Evolutionary conservation across 2,888 invertebrate species (phyloP), one percentile per base, ranked within the genome.

Genomic region (Ormyrus labotus): DNA sequence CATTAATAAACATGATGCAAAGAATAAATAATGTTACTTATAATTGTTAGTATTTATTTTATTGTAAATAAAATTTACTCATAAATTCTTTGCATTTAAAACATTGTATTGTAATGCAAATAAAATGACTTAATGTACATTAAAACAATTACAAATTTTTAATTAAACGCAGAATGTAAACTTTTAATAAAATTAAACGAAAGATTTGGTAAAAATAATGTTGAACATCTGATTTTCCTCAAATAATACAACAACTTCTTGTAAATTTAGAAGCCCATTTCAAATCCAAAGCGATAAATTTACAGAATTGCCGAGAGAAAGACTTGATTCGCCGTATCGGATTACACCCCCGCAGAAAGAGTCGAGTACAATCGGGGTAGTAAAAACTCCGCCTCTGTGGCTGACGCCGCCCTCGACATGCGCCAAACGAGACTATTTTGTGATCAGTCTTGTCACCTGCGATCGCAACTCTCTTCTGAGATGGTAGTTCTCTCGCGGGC

Each of bases 301-400:
- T 47, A 19, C 34, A 60, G 45, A 60, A 13, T 34, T 50, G 51
- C 5, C n/a, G 19, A n/a, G 13, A 60, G 47, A 74, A 67, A 60
- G 11, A 34, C 53, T 67, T 48, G 71, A 71, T 65, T 71, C 65
- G 74, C 50, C 9, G 11, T 34, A 83, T 75, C 60, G 65, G 65
- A 45, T 61, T 81, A 73, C 81, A 80, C 45, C 65, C 48, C 55
- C 71, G 65, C 69, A 73, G 45, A 63, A 79, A 78, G 70, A 67
- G 19, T 19, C 48, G 6, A 9, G 48, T 9, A 71, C 60, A 71
- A 80, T 81, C 75, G 80, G 78, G 81, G 80, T 82, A 83, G 82
- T 55, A 86, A 87, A 87, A 87, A 86, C 88, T 87, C 86, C 88
- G 88, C 85, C 85, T 78, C 76, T 81, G 61, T 73, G 19, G 55